Evolutionary conservation across 2,797 vertebrate genomes (phyloP), one percentile per base, ranked within the genome.

Genomic region (Gadopsis bispinosus): DNA sequence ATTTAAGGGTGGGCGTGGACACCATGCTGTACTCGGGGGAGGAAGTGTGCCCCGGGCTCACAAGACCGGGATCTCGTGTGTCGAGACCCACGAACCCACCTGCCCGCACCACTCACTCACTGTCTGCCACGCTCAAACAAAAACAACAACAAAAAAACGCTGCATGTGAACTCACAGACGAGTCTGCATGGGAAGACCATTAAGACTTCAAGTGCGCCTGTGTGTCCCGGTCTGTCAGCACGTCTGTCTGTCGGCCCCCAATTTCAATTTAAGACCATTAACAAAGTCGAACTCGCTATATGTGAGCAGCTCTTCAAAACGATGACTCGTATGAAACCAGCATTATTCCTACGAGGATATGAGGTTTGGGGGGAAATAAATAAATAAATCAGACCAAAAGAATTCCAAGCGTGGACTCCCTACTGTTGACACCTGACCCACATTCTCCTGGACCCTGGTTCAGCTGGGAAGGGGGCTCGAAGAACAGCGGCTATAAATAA

Each of bases 401-500:
- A 92, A 94, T 94, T 94, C 91, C 89, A 90, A 80, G 74, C 69
- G 67, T 55, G 69, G 91, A 85, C 92, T 91, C 85, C 92, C 93
- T 79, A 80, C 90, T 82, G 88, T 82, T 92, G 91, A 92, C 92
- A 90, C 89, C 88, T 77, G 88, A 90, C 87, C 86, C 90, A 88
- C 90, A 93, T 94, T 94, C 91, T 91, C 83, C 83, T 80, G 81
- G 88, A 87, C 69, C 87, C 84, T 69, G 72, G 79, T 91, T 88
- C 85, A 93, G 74, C 83, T 78, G 71, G 83, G 81, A 81, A 75
- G 81, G 83, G 74, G 75, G 61, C 79, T 81, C 75, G 77, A 84
- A 91, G 84, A 89, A 91, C 83, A 91, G 80, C 41, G 4, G 81
- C 82, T 90, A 90, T 88, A 92, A 93, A 93, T 90, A 93, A 88